phyloP scores from a whole-genome alignment of 2,113 vertebrate species.

The Smithornis capensis region DNA sequence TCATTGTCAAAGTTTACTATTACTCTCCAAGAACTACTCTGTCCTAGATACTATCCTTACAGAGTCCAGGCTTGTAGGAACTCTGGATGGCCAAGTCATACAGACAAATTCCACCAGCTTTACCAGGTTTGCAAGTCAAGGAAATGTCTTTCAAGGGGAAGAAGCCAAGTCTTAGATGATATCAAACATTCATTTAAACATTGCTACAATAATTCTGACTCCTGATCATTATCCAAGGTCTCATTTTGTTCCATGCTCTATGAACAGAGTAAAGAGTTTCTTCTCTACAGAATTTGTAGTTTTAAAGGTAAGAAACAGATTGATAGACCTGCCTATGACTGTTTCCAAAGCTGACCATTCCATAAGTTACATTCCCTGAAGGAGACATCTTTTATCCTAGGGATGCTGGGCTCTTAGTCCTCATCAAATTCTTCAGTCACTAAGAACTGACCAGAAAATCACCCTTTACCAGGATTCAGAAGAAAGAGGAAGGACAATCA shows the following conservation, averaged over 20 bases:
- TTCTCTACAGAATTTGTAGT: not conserved
- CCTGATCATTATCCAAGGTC: not conserved
- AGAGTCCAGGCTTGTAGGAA: not conserved
- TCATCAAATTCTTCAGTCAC: not conserved
- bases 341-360: not conserved
- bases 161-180: not conserved
- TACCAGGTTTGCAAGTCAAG: not conserved
- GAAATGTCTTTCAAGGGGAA: not conserved
- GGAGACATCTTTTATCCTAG: not conserved
- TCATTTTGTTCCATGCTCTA: not conserved
- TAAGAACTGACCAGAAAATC: not conserved
- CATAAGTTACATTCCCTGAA: not conserved
- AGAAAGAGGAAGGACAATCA: not conserved
- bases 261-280: not conserved
- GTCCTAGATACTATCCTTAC: not conserved
- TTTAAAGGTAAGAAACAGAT: not conserved
- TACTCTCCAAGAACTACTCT: not conserved
- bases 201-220: not conserved
- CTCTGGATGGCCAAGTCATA: not conserved
- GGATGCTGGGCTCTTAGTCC: not conserved
- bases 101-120: not conserved
- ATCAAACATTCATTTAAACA: not conserved
- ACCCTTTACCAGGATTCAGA: not conserved
- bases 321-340: not conserved
- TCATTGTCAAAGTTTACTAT: not conserved